Base-by-base conservation (phyloP, 2,113 vertebrate genomes). In the Lethenteron reissneri region DNA sequence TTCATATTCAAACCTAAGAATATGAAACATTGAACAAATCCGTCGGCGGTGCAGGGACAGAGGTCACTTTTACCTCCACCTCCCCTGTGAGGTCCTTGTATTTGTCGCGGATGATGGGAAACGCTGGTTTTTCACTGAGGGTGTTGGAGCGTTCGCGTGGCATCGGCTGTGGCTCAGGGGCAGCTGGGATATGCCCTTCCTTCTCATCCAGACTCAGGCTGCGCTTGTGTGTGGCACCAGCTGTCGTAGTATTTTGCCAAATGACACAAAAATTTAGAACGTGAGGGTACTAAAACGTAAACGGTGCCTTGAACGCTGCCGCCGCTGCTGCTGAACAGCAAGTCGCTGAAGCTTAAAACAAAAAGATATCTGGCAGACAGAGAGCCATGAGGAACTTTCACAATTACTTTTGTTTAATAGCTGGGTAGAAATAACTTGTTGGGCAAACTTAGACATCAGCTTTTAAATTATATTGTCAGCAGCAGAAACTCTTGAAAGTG, bases 21-120 rank as follows among this genome's bases (percentile, higher is more conserved):
- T n/a, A n/a, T n/a, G n/a, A n/a, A n/a, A 68, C 10, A 9, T 68
- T 68, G 64, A 68, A 17, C 9, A 68, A 68, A 68, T 68, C 2
- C n/a, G 64, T 9, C 6, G 41, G 6, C 41, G 6, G 21, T 9
- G 64, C n/a, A 68, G 21, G n/a, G 21, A 17, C 64, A 68, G 11
- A 68, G 64, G 41, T 41, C 41, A 0, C 57, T 17, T 84, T 85
- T 60, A 99, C 94, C 89, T 99, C 94, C 56, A 99, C 94, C 75
- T 97, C 94, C 70, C 94, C 94, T 0, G 94, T 99, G 69, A 99
- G 83, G 75, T 99, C 92, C 80, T 88, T 99, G 84, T 99, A 99
- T 73, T 92, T 99, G 86, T 99, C 94, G 10, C 94, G 84, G 81
- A 99, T 97, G 75, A 99, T 83, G 0, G 94, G 94, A 79, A 99